Evolutionary conservation across 2,113 vertebrate species (phyloP), one percentile per base, ranked within the genome.

Genomic region (Chloropsis cyanopogon): DNA sequence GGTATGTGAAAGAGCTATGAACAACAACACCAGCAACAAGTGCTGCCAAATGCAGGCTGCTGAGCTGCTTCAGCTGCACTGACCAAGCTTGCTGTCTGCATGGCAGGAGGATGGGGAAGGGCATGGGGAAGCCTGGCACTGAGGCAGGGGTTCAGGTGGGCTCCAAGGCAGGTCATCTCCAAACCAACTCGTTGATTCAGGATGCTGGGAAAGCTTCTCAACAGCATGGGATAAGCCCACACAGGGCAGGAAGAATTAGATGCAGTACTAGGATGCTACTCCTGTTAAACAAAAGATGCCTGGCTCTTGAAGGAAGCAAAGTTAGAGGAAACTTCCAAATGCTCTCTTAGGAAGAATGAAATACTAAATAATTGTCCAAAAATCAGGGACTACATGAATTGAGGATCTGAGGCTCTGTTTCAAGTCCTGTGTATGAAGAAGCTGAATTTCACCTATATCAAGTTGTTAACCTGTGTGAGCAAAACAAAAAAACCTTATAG

Each of bases 151-250:
- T n/a, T 70, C 26, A 37, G 50, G 10, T 73, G 75, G 42, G 25
- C 70, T 64, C 41, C 25, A 11, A 50, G 41, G 29, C 15, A 39
- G 24, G 33, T 46, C 1, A 1, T 49, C 46, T 93, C 57, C 12
- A 10, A 52, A 64, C 7, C 20, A 5, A 0, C n/a, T 41, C 1
- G 1, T 37, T 5, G 5, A 22, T 63, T 21, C 1, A 1, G 15
- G 17, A 3, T 29, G 16, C 52, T 46, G 28, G 22, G 33, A 28
- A 42, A 29, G 37, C 20, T 76, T 54, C 72, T 46, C 0, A 0
- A 10, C 6, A 2, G 20, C 4, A 0, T 14, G 8, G 39, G 31
- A 52, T 46, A 37, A 93, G 25, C 44, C 65, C 46, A 11, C 0
- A 0, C 6, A 86, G 35, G 24, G 24, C n/a, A 39, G 12, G 33